Base-by-base conservation (phyloP, 2,888 invertebrate genomes). In the Lucinisca nassula region DNA sequence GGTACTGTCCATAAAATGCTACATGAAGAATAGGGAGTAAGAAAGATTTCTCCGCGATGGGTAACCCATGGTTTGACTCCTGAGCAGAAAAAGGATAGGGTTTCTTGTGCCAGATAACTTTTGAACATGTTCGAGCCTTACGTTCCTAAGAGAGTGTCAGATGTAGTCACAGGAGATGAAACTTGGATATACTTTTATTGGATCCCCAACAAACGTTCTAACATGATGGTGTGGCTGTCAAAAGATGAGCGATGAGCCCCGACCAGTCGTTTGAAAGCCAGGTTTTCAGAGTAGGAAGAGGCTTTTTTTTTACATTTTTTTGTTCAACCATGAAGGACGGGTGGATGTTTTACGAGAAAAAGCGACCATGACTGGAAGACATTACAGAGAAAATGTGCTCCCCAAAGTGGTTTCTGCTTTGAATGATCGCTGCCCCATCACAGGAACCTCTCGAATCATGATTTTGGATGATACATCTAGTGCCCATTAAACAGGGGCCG, bases 351-450 rank as follows among this genome's bases (percentile, higher is more conserved):
- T 76, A 76, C 76, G 49, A 76, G 76, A 76, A 76, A 76, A 76
- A 76, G 14, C 40, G 6, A 49, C 21, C 2, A 45, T 76, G 76
- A 49, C 45, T 76, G 27, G 76, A 76, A 49, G 8, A 76, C 49
- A 76, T 76, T 49, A 76, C 76, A 76, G 27, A 49, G 76, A 76
- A 76, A 76, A 17, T 45, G 76, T 76, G 12, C 76, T 76, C 51
- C 76, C 76, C 21, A 30, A 45, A 24, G 76, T 76, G 49, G 76
- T 49, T 49, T 45, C 45, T 49, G 45, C 45, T 1, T 4, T 51
- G 21, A 17, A 4, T 3, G 10, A 24, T 4, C 8, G 21, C 24
- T 8, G 24, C 51, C 76, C 40, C 8, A 6, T 6, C 14, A 14
- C 14, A 14, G 40, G 40, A 10, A 40, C 40, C 14, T 10, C 40